Evolutionary conservation across 2,888 invertebrate genomes (phyloP), one percentile per base, ranked within the genome.

Genomic region (Agrilus mali): DNA sequence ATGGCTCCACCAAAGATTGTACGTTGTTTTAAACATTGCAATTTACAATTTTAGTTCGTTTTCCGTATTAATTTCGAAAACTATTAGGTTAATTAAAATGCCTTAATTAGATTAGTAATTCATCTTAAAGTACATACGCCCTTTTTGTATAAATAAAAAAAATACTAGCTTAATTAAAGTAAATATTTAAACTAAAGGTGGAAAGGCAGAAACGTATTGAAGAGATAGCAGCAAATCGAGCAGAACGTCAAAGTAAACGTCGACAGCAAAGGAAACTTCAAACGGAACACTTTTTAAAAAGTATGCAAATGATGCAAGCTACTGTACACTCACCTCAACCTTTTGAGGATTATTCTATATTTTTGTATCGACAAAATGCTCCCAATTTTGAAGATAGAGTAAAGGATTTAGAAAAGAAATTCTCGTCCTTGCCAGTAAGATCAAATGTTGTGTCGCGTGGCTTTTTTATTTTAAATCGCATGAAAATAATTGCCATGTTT

Each of bases 331-430:
- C 79, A 22, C 68, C 70, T 42, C 67, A 68, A 50, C 81, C 85
- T 46, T 77, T 86, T 59, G 84, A 87, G 67, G 83, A 88, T 68
- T 86, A 87, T 68, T 85, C 86, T 20, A 74, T 89, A 58, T 86
- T 84, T 67, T 74, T 88, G 59, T 90, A 89, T 67, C 76, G 89
- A 41, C 86, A 87, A 65, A 83, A 81, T 44, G 88, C 89, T 13
- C 84, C 86, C 7, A 77, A 84, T 61, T 89, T 89, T 68, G 81
- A 80, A 67, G 86, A 86, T 64, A 76, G 89, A 48, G 86, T 89
- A 48, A 83, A 82, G 75, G 79, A 82, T 55, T 72, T 89, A 61
- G 89, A 82, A 65, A 74, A 75, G 67, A 81, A 82, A 67, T 74
- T 83, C 55, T 72, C 80, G 53, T 78, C 78, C 64, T 56, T 66